Evolutionary conservation across 2,797 vertebrate genomes (phyloP).

Genomic region (Galaxias olidus): DNA sequence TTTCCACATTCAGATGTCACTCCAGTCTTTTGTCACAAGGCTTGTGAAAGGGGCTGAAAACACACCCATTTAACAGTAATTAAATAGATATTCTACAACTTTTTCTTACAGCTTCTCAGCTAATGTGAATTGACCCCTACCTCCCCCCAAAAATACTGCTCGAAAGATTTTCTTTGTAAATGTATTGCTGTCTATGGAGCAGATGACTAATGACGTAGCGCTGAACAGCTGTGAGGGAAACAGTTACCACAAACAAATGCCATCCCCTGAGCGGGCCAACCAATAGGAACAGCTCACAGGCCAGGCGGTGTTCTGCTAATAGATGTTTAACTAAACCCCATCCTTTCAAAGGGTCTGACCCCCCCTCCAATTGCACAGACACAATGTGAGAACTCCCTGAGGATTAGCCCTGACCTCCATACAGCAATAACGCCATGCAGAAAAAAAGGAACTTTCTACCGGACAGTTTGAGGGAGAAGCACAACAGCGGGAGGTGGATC

Average conservation of each 20-base stretch:
- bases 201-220: slow-evolving; percentile 22
- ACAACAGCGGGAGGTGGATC: slow-evolving; percentile 11
- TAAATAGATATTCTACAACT: slow-evolving; percentile 11
- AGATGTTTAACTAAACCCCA: slow-evolving; percentile 62
- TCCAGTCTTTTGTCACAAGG: slow-evolving; percentile 5
- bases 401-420: slow-evolving; percentile 37
- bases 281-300: slow-evolving; percentile 12
- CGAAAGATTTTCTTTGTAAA: background rate
- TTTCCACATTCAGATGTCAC: background rate
- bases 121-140: slow-evolving; percentile 13
- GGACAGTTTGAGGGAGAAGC: background rate
- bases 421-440: slow-evolving; percentile 12
- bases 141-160: background rate
- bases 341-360: slow-evolving; percentile 48
- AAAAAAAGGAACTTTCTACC: slow-evolving; percentile 17
- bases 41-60: slow-evolving; percentile 11
- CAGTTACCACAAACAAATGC: slow-evolving; percentile 9
- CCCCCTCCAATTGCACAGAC: slow-evolving; percentile 13
- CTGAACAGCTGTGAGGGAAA: slow-evolving; percentile 18
- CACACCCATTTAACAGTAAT: slow-evolving; percentile 16
- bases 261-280: slow-evolving; percentile 2
- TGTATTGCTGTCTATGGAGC: slow-evolving; percentile 1
- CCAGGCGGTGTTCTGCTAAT: slow-evolving; percentile 41
- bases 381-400: slow-evolving; percentile 40
- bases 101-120: slow-evolving; percentile 9